Evolutionary conservation across 2,888 invertebrate species (phyloP), one percentile per base, ranked within the genome.

Genomic region (Busseola fusca): DNA sequence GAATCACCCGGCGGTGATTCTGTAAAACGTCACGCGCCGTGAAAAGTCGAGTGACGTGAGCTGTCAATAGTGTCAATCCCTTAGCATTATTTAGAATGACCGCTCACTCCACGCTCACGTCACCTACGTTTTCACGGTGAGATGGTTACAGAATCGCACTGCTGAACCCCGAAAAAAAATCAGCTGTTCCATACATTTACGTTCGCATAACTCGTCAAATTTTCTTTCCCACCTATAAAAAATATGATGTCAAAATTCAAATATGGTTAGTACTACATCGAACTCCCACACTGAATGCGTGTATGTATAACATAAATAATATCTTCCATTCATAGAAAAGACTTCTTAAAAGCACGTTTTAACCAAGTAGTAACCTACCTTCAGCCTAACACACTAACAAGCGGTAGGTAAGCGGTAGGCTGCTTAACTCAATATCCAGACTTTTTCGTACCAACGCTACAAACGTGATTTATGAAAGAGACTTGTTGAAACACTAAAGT

Each of bases 391-490:
- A 40, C 18, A 50, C 48, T 30, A 56, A 30, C 12, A 30, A 56
- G 30, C 30, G 10, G 30, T 30, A 56, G 34, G 34, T 7, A 34
- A n/a, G n/a, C n/a, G n/a, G n/a, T n/a, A n/a, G n/a, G 30, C 30
- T 56, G 30, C 30, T 30, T 56, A 1, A 21, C 30, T 56, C 12
- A 30, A 56, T 30, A 30, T 30, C 10, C 27, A 72, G 72, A 81
- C 40, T 9, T 67, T 54, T 71, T 42, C 40, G 21, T 56, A 69
- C 50, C 71, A 52, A 64, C 45, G 52, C 62, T 81, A 65, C 81
- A 78, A 64, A 78, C 37, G 69, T 81, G 75, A 78, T 82, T 81
- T 81, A 81, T 84, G 67, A 81, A 78, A 78, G 69, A 69, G 65
- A 74, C 82, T 79, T 76, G 73, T 76, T 82, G 79, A 79, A 77